Conservation (phyloP, 30 jellyfish, hydroid and myxozoan genomes). For the Aurelia aurita region DNA sequence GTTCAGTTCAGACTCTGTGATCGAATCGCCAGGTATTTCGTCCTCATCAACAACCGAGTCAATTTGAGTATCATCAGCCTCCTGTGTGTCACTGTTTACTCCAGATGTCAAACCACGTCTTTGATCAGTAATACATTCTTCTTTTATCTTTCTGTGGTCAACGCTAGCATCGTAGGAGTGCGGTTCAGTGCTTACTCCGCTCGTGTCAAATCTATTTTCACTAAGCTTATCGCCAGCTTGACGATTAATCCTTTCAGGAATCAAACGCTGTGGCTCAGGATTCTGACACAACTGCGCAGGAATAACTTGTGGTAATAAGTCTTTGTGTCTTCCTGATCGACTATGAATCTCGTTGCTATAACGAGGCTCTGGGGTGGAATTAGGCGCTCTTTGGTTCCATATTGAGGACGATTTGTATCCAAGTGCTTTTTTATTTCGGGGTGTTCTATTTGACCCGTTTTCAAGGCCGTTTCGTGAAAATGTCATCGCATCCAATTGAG, state of each 20-base stretch:
- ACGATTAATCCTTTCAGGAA: slow-evolving; percentile 8
- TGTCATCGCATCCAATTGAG: slow-evolving; percentile 16
- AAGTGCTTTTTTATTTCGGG: slow-evolving; percentile 12
- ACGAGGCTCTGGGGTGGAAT: slow-evolving; percentile 70
- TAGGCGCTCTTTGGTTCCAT: slow-evolving; percentile 65
- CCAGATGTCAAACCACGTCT: slow-evolving; percentile 67
- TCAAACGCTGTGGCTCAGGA: slow-evolving; percentile 16
- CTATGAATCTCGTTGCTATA: slow-evolving; percentile 32
- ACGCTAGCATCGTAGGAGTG: slow-evolving; percentile 33
- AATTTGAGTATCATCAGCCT: slow-evolving; percentile 10
- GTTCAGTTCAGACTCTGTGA: background rate
- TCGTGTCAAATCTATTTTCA: slow-evolving; percentile 57
- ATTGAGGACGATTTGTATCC: slow-evolving; percentile 23
- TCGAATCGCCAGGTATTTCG: slow-evolving; percentile 1
- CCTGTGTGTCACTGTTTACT: slow-evolving; percentile 18
- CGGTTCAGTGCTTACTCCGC: slow-evolving; percentile 17
- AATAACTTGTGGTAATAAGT: slow-evolving; percentile 52
- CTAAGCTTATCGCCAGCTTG: slow-evolving; percentile 33
- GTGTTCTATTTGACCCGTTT: background rate
- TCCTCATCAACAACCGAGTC: background rate
- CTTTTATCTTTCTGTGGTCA: slow-evolving; percentile 58
- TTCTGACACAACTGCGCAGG: slow-evolving; percentile 55
- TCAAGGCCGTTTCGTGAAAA: background rate
- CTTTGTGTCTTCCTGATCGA: slow-evolving; percentile 30
- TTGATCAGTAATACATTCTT: slow-evolving; percentile 22